Conservation (phyloP, 1,140 invertebrate species). For the Psilanteris sp. region DNA sequence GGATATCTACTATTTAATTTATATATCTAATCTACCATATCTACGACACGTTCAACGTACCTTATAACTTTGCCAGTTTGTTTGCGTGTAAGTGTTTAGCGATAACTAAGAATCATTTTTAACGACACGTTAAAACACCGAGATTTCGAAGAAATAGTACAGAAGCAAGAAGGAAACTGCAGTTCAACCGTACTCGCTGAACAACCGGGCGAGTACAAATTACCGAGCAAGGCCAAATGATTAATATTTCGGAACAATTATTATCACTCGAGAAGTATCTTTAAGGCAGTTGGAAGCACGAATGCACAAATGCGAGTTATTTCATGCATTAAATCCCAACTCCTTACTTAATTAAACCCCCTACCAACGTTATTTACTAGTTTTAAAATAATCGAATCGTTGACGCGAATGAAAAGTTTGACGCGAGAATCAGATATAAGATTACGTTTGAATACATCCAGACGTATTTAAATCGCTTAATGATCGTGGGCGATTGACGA, state of each 20-base stretch:
- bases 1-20: too few species aligned
- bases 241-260: constrained; percentile 47
- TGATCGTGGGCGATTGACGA: constrained; percentile 22
- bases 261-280: constrained; percentile 30
- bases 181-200: constrained; percentile 7
- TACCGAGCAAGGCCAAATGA: constrained; percentile 14
- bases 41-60: constrained; percentile 20
- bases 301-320: constrained; percentile 34
- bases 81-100: constrained; percentile 23
- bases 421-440: constrained; percentile 3
- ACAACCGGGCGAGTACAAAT: constrained; percentile 30
- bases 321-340: constrained; percentile 29
- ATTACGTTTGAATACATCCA: neutral
- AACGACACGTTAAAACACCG: constrained; percentile 12
- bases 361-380: constrained; percentile 8
- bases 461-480: constrained; percentile 1
- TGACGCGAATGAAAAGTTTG: constrained; percentile 15
- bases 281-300: constrained; percentile 1
- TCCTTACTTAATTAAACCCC: too few species aligned
- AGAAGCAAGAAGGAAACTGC: neutral
- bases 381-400: constrained; percentile 16
- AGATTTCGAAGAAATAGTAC: too few species aligned
- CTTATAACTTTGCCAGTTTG: constrained; percentile 29
- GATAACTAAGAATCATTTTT: constrained; percentile 8
- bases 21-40: too few species aligned